These are phyloP conservation scores for Acanthurus tractus DNA, from an alignment of 2,797 vertebrate genomes.

Conservation along the genomic window DNA sequence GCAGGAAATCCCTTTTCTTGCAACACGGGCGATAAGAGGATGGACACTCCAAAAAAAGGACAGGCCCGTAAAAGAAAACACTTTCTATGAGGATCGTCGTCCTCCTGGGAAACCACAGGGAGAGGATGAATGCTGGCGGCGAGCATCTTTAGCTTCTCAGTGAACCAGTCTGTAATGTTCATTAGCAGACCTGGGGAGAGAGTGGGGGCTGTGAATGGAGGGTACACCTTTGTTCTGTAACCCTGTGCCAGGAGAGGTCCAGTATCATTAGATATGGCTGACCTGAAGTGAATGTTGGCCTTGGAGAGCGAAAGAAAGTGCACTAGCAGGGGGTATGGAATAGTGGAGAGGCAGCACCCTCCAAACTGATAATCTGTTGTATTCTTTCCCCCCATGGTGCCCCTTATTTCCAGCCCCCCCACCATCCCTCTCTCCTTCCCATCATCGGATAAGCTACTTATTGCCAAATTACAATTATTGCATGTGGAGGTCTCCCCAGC, in stretches of 20 bases:
- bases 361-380: conserved; percentile 82
- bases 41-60: conserved; percentile 61
- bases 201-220: conserved; percentile 62
- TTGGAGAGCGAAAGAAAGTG: conserved; percentile 45
- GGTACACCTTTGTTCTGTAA: conserved; percentile 77
- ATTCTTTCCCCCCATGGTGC: conserved; percentile 76
- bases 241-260: conserved; percentile 67
- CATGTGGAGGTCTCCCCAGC: conserved; percentile 53
- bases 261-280: conserved; percentile 84
- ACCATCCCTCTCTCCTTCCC: conserved; percentile 24
- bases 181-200: conserved; percentile 80
- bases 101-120: conserved; percentile 46
- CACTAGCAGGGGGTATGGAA: conserved; percentile 44
- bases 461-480: conserved; percentile 83
- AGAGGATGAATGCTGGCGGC: conserved; percentile 36
- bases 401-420: conserved; percentile 73
- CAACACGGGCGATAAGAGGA: conserved; percentile 43
- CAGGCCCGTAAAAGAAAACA: conserved; percentile 67
- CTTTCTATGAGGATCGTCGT: conserved; percentile 62
- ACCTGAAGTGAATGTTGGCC: conserved; percentile 85
- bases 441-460: conserved; percentile 82
- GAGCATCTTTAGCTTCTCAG: conserved; percentile 77
- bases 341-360: conserved; percentile 54
- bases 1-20: conserved; percentile 60
- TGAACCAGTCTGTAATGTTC: conserved; percentile 86